A percentile compares a stretch with the other conserved stretches of the same genome.
phyloP scores from a whole-genome alignment of 2,797 vertebrate genomes.

The Lacerta viridis region DNA sequence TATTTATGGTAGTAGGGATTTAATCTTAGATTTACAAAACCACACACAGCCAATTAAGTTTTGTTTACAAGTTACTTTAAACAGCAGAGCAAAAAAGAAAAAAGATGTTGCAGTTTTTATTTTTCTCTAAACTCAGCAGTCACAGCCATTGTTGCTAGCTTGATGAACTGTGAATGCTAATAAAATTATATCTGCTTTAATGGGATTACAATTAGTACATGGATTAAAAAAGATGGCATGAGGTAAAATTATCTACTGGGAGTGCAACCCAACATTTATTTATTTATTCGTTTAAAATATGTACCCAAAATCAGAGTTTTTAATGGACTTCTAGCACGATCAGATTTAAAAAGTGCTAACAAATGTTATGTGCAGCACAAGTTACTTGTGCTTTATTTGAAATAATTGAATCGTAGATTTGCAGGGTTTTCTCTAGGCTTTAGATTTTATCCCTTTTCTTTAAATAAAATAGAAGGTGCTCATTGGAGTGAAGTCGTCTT shows the following conservation, averaged over 20 bases:
- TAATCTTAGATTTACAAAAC: slow-evolving; percentile 29
- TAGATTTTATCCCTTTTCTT: not conserved
- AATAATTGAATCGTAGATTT: slow-evolving; percentile 28
- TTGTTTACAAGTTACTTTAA: slow-evolving; percentile 63
- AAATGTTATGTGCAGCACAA: slow-evolving; percentile 8
- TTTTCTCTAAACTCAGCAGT: slow-evolving; percentile 66
- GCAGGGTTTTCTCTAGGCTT: slow-evolving; percentile 4
- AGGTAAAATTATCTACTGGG: slow-evolving; percentile 43
- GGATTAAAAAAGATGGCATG: slow-evolving; percentile 79
- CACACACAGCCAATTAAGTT: slow-evolving; percentile 26
- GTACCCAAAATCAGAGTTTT: slow-evolving; percentile 37
- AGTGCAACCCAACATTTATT: slow-evolving; percentile 54
- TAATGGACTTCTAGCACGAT: slow-evolving; percentile 38
- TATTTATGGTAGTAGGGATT: slow-evolving; percentile 22
- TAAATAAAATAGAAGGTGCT: slow-evolving; percentile 9
- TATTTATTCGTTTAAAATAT: slow-evolving; percentile 39
- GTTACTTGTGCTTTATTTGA: slow-evolving; percentile 18
- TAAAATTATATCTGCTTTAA: slow-evolving; percentile 84
- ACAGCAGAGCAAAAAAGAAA: slow-evolving; percentile 55
- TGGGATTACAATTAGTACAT: slow-evolving; percentile 83
- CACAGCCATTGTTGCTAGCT: slow-evolving; percentile 77
- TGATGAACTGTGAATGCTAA: slow-evolving; percentile 84
- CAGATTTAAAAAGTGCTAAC: slow-evolving; percentile 23
- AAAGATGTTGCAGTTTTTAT: slow-evolving; percentile 51
- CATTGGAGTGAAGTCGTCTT: not conserved